These are phyloP conservation scores for Argya squamiceps DNA, from an alignment of 2,797 vertebrate genomes.

Conservation along the genomic window DNA sequence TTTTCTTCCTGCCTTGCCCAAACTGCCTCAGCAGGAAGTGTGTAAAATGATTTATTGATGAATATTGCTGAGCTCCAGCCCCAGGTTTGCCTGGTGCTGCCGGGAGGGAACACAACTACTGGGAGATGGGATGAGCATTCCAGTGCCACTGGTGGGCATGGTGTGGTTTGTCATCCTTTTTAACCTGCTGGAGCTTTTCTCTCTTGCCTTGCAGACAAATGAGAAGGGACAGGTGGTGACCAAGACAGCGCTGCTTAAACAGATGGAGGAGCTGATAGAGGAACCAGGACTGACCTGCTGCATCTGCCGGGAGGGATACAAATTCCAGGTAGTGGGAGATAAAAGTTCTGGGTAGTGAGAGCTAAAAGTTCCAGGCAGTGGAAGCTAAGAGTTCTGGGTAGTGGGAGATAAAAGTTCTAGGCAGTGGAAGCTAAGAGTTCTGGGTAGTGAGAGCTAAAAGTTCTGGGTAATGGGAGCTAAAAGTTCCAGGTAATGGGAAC, in stretches of 20 bases:
- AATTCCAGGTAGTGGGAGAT: conserved; percentile 86
- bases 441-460: conserved; percentile 41
- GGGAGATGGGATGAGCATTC: background rate
- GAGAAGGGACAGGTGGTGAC: conserved; percentile 99
- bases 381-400: conserved; percentile 9
- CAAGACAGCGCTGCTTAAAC: conserved; percentile 94
- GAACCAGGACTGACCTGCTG: conserved; percentile 97
- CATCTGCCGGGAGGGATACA: conserved; percentile 98
- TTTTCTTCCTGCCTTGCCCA: background rate
- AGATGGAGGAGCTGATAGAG: conserved; percentile 99
- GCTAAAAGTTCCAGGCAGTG: background rate
- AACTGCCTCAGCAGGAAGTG: background rate
- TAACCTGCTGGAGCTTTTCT: background rate
- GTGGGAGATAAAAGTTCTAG: fast-evolving
- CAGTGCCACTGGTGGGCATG: background rate
- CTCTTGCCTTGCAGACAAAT: conserved; percentile 87
- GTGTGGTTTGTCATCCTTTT: background rate
- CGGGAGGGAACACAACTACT: background rate
- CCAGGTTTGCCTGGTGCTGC: background rate
- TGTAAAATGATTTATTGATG: background rate
- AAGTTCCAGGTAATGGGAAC: fast-evolving
- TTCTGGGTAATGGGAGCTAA: conserved; percentile 79
- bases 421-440: fast-evolving
- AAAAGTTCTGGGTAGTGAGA: fast-evolving
- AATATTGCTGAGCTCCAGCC: background rate